A percentile compares a stretch with the other conserved stretches of the same genome.
Evolutionary conservation across 2,888 invertebrate genomes (phyloP).

Genomic region (Mimumesa dahlbomi): DNA sequence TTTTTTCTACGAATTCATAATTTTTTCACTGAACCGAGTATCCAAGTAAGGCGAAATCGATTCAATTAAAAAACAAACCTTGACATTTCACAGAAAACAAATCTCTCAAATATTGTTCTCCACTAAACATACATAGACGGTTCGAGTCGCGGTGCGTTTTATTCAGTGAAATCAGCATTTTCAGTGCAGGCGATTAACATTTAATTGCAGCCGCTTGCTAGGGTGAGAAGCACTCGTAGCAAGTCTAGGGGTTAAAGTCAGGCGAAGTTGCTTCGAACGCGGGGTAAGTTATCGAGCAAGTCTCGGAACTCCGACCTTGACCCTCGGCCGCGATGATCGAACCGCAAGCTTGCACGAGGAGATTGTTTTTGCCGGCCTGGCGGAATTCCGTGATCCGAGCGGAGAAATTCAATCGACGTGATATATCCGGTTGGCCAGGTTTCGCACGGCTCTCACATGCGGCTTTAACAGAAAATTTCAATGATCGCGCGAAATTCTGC

Average conservation of each 20-base stretch:
- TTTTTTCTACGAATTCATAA: too few relatives aligned
- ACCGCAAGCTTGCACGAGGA: conserved; percentile 37
- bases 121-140: too few relatives aligned
- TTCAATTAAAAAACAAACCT: too few relatives aligned
- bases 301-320: conserved; percentile 61
- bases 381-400: conserved; percentile 41
- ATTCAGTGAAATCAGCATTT: too few relatives aligned
- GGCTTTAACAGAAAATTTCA: conserved; percentile 40
- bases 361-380: conserved; percentile 26
- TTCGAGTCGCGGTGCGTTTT: too few relatives aligned
- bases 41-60: too few relatives aligned
- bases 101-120: too few relatives aligned
- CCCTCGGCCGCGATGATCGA: conserved; percentile 57
- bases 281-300: conserved; percentile 41
- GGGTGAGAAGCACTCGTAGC: too few relatives aligned
- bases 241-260: conserved; percentile 1
- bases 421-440: conserved; percentile 20
- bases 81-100: too few relatives aligned
- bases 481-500: conserved; percentile 57
- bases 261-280: conserved; percentile 13
- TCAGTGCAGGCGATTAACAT: too few relatives aligned
- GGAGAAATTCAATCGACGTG: conserved; percentile 26
- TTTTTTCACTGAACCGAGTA: too few relatives aligned
- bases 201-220: too few relatives aligned
- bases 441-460: conserved; percentile 16